Percentiles rank a stretch among this genome's conserved stretches.
These are phyloP conservation scores for Petrolisthes manimaculis DNA, from an alignment of 2,888 invertebrate species.

Conservation along the genomic window DNA sequence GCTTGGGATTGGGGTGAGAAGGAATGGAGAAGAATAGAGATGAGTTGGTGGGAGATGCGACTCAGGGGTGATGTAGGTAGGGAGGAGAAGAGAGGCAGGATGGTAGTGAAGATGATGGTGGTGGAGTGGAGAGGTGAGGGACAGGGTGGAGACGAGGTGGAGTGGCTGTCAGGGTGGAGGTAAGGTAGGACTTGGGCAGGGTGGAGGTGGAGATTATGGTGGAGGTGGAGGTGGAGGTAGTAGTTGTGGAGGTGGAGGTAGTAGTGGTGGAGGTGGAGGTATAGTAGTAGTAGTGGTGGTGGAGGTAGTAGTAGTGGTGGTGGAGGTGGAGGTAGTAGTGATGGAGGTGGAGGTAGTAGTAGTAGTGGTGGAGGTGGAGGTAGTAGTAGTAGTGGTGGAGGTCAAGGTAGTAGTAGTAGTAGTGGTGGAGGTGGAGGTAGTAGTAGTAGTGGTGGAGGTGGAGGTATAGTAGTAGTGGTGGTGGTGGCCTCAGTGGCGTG, in stretches of 20 bases:
- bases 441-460: too few relatives aligned
- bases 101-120: neutral
- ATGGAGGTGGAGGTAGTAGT: neutral
- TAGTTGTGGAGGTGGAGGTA: neutral
- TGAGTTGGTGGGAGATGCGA: too few relatives aligned
- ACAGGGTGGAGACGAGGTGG: neutral
- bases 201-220: neutral
- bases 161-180: neutral
- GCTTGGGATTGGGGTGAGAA: neutral
- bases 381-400: too few relatives aligned
- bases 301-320: neutral
- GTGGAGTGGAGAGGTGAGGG: neutral
- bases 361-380: neutral
- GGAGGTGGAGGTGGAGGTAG: neutral
- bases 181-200: neutral
- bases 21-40: too few relatives aligned
- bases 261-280: neutral
- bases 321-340: neutral
- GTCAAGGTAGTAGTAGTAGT: too few relatives aligned
- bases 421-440: too few relatives aligned
- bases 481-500: conserved; percentile 12
- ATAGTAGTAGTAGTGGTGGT: neutral
- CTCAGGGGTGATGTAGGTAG: too few relatives aligned
- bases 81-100: neutral
- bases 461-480: neutral